Percentiles rank a stretch among this genome's conserved stretches.
phyloP scores from a whole-genome alignment of 2,888 invertebrate species.

The Amblyjoppa fuscipennis region DNA sequence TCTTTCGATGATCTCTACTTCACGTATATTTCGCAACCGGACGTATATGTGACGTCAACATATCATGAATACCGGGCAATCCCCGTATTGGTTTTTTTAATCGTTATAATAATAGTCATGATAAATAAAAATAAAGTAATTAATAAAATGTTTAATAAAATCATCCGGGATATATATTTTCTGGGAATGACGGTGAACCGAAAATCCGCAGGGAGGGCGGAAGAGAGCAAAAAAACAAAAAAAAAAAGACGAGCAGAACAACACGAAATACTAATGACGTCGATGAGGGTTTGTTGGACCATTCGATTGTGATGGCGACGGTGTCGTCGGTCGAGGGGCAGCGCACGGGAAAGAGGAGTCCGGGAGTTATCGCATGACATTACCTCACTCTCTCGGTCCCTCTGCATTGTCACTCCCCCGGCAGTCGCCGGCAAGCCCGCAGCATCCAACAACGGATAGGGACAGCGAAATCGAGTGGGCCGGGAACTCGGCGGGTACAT shows the following conservation, averaged over 20 bases:
- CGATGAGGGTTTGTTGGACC: slow-evolving; percentile 54
- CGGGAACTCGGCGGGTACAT: slow-evolving; percentile 23
- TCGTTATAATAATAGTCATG: not conserved
- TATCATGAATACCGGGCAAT: not conserved
- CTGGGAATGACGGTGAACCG: not conserved
- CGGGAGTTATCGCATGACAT: slow-evolving; percentile 63
- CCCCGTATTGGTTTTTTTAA: not conserved
- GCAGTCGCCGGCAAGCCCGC: not conserved
- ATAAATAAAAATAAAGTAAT: slow-evolving; percentile 13
- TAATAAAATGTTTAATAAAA: not conserved
- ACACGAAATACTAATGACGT: slow-evolving; percentile 59
- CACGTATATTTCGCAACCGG: not conserved
- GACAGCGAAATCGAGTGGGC: slow-evolving; percentile 49
- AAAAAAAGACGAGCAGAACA: slow-evolving; percentile 1
- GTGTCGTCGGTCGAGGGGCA: slow-evolving; percentile 47
- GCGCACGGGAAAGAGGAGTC: slow-evolving; percentile 41
- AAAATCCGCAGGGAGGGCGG: not conserved
- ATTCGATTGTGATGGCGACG: slow-evolving; percentile 61
- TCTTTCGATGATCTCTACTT: slow-evolving; percentile 47
- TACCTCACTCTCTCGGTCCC: slow-evolving; percentile 54
- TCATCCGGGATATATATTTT: not conserved
- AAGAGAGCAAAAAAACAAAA: slow-evolving; percentile 27
- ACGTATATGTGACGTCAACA: not conserved
- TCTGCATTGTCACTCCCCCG: slow-evolving; percentile 16
- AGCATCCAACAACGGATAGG: slow-evolving; percentile 33